Conservation (phyloP, 2,888 invertebrate species). For the Punctoribates punctum region DNA sequence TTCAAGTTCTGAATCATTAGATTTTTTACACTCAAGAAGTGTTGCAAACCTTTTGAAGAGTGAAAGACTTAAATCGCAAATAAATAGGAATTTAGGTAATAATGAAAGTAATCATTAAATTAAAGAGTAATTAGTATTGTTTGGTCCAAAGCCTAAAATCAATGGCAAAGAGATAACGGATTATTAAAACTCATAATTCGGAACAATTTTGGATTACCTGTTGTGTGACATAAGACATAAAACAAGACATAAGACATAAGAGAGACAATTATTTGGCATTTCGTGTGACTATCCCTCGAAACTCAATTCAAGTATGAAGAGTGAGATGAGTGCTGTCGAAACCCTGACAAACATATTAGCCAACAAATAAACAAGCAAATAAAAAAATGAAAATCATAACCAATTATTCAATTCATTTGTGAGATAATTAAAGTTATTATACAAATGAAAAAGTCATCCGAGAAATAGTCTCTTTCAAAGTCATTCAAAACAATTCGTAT, state of each 20-base stretch:
- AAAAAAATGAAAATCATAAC: too few relatives aligned
- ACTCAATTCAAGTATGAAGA: background rate
- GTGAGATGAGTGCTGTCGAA: background rate
- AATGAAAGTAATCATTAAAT: background rate
- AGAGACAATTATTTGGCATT: background rate
- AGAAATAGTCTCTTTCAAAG: background rate
- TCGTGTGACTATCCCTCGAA: background rate
- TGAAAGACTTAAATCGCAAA: background rate
- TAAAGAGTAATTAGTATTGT: slow-evolving; percentile 5
- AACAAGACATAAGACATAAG: too few relatives aligned
- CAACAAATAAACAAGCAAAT: too few relatives aligned
- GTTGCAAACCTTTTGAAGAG: background rate
- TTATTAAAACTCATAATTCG: background rate
- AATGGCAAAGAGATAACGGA: background rate
- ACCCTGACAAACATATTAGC: background rate
- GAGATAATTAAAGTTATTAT: background rate
- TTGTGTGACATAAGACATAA: too few relatives aligned
- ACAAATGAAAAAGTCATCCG: background rate
- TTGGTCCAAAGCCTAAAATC: background rate
- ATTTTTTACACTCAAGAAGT: background rate
- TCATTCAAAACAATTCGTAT: background rate
- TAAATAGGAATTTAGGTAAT: background rate
- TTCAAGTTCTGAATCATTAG: background rate
- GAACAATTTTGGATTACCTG: too few relatives aligned
- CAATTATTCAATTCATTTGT: background rate